Percentiles rank a stretch among this genome's conserved stretches.
These are phyloP conservation scores for Cyclopterus lumpus DNA, from an alignment of 2,797 vertebrate species.

Conservation along the genomic window DNA sequence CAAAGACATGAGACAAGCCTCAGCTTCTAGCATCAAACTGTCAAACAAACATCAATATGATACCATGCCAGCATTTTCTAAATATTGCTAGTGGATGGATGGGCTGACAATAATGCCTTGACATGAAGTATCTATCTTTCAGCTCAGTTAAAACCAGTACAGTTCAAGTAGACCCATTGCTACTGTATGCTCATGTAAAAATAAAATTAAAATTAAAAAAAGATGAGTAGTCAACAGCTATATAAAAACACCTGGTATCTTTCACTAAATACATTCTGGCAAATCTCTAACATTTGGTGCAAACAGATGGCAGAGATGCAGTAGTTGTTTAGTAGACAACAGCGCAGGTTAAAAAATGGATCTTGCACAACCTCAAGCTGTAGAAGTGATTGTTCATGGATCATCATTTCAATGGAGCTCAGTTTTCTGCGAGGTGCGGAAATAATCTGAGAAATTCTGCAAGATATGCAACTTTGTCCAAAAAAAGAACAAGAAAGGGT, in stretches of 20 bases:
- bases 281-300: slow-evolving; percentile 54
- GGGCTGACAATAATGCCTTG: slow-evolving; percentile 33
- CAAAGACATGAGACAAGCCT: slow-evolving; percentile 41
- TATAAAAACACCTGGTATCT: slow-evolving; percentile 51
- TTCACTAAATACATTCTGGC: slow-evolving; percentile 62
- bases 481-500: slow-evolving; percentile 7
- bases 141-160: slow-evolving; percentile 37
- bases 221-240: slow-evolving; percentile 41
- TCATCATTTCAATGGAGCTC: slow-evolving; percentile 23
- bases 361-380: slow-evolving; percentile 17
- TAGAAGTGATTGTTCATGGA: background rate
- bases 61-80: slow-evolving; percentile 57
- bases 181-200: slow-evolving; percentile 59
- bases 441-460: slow-evolving; percentile 42
- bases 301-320: slow-evolving; percentile 54
- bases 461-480: slow-evolving; percentile 48
- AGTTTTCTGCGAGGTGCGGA: slow-evolving; percentile 16
- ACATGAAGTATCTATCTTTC: slow-evolving; percentile 34
- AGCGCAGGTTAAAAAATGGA: slow-evolving; percentile 30
- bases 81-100: slow-evolving; percentile 74
- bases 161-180: slow-evolving; percentile 65
- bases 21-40: slow-evolving; percentile 41
- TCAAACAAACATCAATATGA: slow-evolving; percentile 52
- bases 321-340: slow-evolving; percentile 28
- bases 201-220: slow-evolving; percentile 34